phyloP scores from a whole-genome alignment of 2,888 invertebrate genomes.

The Lycocerus yunnanus region DNA sequence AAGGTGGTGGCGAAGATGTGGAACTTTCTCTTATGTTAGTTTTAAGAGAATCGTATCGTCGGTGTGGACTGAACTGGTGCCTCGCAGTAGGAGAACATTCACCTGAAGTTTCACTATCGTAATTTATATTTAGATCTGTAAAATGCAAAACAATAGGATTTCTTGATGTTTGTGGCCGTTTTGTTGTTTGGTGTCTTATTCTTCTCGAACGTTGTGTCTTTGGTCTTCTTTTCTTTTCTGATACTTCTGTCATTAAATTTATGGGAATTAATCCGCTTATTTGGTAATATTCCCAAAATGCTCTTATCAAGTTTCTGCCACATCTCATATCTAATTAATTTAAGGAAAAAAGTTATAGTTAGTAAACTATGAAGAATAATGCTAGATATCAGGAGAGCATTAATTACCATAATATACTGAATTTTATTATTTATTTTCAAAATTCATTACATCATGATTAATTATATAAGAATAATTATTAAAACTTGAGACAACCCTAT shows the following conservation, averaged over 20 bases:
- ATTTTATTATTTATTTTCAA: no score
- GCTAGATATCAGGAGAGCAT: no score
- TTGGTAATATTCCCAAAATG: slow-evolving; percentile 81
- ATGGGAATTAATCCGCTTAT: slow-evolving; percentile 70
- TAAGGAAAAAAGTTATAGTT: slow-evolving; percentile 32
- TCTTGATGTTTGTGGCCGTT: slow-evolving; percentile 57
- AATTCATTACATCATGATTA: no score
- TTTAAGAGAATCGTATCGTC: slow-evolving; percentile 31
- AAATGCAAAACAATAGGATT: slow-evolving; percentile 59
- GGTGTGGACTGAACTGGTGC: slow-evolving; percentile 41
- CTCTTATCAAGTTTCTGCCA: slow-evolving; percentile 76
- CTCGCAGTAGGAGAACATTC: slow-evolving; percentile 44
- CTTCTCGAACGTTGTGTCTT: slow-evolving; percentile 45
- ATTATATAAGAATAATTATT: no score
- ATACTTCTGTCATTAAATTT: slow-evolving; percentile 54
- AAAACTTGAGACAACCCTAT: no score
- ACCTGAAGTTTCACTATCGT: slow-evolving; percentile 60
- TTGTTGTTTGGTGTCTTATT: slow-evolving; percentile 52
- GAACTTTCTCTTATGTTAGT: slow-evolving; percentile 20
- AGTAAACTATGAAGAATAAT: no score
- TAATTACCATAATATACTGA: no score
- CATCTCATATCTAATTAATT: slow-evolving; percentile 70
- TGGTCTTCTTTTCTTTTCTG: slow-evolving; percentile 44
- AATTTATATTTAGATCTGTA: slow-evolving; percentile 60
- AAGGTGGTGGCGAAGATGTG: slow-evolving; percentile 39